Percentiles rank a stretch among this genome's conserved stretches.
Conservation (phyloP, 1,140 invertebrate species). For the Rhagoletis zephyria region DNA sequence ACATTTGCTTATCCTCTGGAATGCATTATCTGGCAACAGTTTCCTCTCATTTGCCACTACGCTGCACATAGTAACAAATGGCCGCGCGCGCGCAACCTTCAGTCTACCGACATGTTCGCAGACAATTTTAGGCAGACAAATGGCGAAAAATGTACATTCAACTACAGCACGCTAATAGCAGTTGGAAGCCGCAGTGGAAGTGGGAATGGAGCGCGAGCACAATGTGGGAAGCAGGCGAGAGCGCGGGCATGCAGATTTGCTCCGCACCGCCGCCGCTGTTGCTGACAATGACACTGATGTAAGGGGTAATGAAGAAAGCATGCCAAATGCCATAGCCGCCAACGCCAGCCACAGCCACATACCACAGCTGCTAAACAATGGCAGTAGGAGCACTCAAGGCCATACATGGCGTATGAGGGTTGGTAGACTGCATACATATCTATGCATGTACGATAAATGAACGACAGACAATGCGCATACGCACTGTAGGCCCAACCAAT, state of each 20-base stretch:
- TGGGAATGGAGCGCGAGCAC: neutral
- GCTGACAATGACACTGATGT: slow-evolving; percentile 46
- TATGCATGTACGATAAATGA: neutral
- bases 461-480: neutral
- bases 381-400: neutral
- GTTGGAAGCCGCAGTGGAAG: neutral
- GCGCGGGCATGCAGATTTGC: neutral
- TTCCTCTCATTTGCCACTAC: slow-evolving; percentile 49
- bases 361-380: neutral
- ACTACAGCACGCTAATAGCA: neutral
- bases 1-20: slow-evolving; percentile 44
- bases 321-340: slow-evolving; percentile 32
- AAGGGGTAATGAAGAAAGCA: slow-evolving; percentile 45
- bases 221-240: neutral
- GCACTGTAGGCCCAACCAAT: neutral
- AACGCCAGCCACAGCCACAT: neutral
- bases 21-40: slow-evolving; percentile 49
- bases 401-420: slow-evolving; percentile 1
- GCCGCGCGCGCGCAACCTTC: neutral
- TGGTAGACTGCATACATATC: no score
- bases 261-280: neutral
- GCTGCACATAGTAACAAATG: slow-evolving; percentile 2
- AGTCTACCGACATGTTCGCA: neutral
- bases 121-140: slow-evolving; percentile 46
- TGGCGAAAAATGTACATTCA: slow-evolving; percentile 19